Evolutionary conservation across 2,797 vertebrate genomes (phyloP), one percentile per base, ranked within the genome.

Genomic region (Myiothlypis chrysogaster): DNA sequence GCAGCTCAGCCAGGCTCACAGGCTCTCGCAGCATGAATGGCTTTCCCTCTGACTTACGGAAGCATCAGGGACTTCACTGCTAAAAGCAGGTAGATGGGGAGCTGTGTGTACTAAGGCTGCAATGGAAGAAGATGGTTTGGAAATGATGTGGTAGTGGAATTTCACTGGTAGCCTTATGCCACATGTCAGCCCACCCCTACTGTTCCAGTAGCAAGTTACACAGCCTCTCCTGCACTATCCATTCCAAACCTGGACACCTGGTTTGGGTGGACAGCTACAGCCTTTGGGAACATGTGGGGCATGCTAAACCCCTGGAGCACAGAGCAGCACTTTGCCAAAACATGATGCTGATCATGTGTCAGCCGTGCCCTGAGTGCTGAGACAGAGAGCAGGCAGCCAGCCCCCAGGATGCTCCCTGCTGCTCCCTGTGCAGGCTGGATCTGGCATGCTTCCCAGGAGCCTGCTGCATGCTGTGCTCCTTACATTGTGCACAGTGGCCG

Each of bases 401-500:
- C 23, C n/a, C 50, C 20, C 10, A 9, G 56, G 32, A 3, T 9
- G 20, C 49, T 81, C 43, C 44, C 24, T 25, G 53, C 59, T 43
- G 30, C 64, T 60, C 25, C 27, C 9, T 10, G 10, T 14, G 35
- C 25, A 14, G 61, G 63, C 82, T 34, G 23, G 65, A 32, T 46
- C 65, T 30, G 12, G 63, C 15, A 0, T 34, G 75, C 4, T 37
- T 80, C 68, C 79, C 24, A 23, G 60, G 82, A 75, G 10, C 12
- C 57, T 60, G 50, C 71, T 37, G 23, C 1, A 0, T 1, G 2
- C 49, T 66, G 0, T 0, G 1, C 39, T 76, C 6, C 0, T 24
- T 39, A 5, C 0, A 1, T 1, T 52, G 50, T 50, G 64, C 32
- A 17, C 37, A 4, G 56, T 6, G 16, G 41, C 69, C 0, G 1